Conservation (phyloP, 1,140 invertebrate species). For the Agraylea sexmaculata region DNA sequence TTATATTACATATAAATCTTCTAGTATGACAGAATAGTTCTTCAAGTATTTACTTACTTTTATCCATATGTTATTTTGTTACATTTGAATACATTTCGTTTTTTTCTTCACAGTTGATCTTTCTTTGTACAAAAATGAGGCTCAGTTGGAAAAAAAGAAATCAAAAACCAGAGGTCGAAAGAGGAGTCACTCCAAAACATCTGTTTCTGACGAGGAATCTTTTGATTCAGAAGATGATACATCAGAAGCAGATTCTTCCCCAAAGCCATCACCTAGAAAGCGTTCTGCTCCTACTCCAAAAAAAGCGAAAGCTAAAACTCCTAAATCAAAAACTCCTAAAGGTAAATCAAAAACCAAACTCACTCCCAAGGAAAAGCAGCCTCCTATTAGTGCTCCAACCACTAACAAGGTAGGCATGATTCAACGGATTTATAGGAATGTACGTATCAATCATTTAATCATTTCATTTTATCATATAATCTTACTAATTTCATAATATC, state of each 20-base stretch:
- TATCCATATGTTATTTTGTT: no score
- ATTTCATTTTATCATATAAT: constrained; percentile 23
- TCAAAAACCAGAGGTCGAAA: constrained; percentile 26
- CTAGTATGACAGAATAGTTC: no score
- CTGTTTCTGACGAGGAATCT: constrained; percentile 18
- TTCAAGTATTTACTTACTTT: background rate
- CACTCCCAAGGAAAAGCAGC: constrained; percentile 10
- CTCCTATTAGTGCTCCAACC: constrained; percentile 24
- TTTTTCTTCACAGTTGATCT: constrained; percentile 56
- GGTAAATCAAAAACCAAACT: constrained; percentile 3
- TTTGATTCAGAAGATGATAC: background rate
- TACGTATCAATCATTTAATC: constrained; percentile 36
- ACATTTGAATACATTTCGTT: constrained; percentile 3
- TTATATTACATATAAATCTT: no score
- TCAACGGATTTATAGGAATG: constrained; percentile 44
- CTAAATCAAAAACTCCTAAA: constrained; percentile 29
- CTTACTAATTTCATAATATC: no score
- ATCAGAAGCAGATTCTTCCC: constrained; percentile 17
- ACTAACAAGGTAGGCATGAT: constrained; percentile 44
- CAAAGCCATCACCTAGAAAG: constrained; percentile 26
- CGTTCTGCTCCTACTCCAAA: constrained; percentile 12
- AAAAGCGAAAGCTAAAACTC: constrained; percentile 22
- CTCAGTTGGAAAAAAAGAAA: constrained; percentile 59
- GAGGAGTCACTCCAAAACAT: constrained; percentile 28
- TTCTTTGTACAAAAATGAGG: constrained; percentile 66